Evolutionary conservation across 2,888 invertebrate genomes (phyloP).

Genomic region (Aricia artaxerxes): DNA sequence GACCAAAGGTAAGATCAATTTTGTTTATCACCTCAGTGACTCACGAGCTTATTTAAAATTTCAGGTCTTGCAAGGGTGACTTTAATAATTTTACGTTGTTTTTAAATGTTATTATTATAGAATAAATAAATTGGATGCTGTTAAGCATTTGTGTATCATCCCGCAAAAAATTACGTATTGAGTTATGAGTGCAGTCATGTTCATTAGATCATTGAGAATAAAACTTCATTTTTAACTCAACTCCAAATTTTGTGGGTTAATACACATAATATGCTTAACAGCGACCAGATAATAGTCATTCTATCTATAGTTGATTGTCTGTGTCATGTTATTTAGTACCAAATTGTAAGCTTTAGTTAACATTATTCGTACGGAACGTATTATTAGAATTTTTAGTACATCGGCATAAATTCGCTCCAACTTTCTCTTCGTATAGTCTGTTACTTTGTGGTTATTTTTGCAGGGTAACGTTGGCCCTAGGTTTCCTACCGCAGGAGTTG

Average conservation of each 20-base stretch:
- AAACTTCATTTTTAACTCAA: no score
- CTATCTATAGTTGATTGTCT: neutral
- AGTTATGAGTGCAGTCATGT: no score
- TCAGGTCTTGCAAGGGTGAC: neutral
- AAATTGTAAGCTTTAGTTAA: neutral
- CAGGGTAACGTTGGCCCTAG: constrained; percentile 93
- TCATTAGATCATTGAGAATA: no score
- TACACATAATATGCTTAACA: no score
- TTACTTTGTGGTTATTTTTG: neutral
- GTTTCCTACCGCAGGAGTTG: constrained; percentile 95
- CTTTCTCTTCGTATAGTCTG: neutral
- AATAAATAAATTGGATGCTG: no score
- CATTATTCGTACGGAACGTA: no score
- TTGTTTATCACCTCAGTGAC: neutral
- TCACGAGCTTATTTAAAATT: neutral
- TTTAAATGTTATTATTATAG: neutral
- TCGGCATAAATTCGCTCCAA: neutral
- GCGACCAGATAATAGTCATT: no score
- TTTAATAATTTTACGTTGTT: neutral
- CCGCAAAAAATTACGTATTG: no score
- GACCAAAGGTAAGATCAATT: constrained; percentile 86
- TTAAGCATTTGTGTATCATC: no score
- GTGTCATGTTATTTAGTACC: neutral
- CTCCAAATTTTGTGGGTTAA: no score
- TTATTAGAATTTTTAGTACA: neutral